These are phyloP conservation scores for Enoplolaimus lenunculus DNA, from an alignment of 2,888 invertebrate species.

Conservation along the genomic window DNA sequence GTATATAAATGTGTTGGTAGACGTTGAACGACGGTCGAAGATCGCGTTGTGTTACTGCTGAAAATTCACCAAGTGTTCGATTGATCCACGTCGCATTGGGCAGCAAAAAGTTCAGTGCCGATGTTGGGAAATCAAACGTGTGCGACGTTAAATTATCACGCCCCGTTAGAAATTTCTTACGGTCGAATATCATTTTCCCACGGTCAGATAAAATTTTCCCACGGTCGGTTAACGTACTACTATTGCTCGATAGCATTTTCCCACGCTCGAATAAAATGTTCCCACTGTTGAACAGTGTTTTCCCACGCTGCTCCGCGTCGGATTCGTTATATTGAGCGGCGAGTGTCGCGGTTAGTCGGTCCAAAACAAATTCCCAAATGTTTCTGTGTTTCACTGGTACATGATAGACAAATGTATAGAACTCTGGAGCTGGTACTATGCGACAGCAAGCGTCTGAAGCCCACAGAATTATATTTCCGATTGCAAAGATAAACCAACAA, in stretches of 20 bases:
- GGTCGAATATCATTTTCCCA: neutral
- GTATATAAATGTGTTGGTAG: constrained; percentile 24
- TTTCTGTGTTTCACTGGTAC: neutral
- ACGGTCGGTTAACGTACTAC: neutral
- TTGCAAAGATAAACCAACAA: constrained; percentile 33
- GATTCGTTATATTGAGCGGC: neutral
- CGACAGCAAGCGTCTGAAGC: constrained; percentile 33
- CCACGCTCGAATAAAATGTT: too few relatives aligned
- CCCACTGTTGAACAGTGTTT: neutral
- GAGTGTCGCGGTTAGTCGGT: neutral
- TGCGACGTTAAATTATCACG: neutral
- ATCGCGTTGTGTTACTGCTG: too few relatives aligned
- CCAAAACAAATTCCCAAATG: too few relatives aligned
- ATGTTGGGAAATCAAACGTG: too few relatives aligned
- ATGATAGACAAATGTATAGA: constrained; percentile 31
- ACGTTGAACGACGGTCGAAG: constrained; percentile 4
- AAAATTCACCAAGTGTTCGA: too few relatives aligned
- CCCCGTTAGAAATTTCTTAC: neutral
- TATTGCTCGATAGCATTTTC: neutral
- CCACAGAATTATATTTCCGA: constrained; percentile 32
- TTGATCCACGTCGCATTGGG: too few relatives aligned
- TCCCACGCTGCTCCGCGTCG: neutral
- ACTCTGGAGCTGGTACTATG: constrained; percentile 34
- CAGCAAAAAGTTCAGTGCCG: too few relatives aligned
- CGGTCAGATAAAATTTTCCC: too few relatives aligned